Evolutionary conservation across 2,113 vertebrate genomes (phyloP), one percentile per base, ranked within the genome.

Genomic region (Gallinago media): DNA sequence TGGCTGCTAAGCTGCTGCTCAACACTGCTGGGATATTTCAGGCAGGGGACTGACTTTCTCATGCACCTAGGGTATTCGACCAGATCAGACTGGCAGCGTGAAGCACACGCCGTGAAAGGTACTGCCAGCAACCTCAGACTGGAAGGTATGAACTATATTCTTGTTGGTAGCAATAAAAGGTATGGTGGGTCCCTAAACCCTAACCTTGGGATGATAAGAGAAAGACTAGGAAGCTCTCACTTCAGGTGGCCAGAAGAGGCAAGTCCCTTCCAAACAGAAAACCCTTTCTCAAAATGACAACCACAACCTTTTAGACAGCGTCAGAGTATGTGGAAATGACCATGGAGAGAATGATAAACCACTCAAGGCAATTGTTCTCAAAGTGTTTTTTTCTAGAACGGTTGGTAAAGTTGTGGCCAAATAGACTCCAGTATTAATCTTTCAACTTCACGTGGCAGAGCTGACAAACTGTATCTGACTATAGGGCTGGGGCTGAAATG

Each of bases 121-220:
- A 0, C 13, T 74, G 13, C 9, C 34, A 63, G 20, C 10, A 27
- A 8, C 54, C 61, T 70, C 0, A 0, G 15, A 40, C 14, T 66
- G 34, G 32, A 81, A 40, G 46, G 11, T 52, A 34, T 12, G 5
- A 42, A 15, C 9, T 79, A 11, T 65, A 85, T 93, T 54, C 74
- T 44, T 78, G 4, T 19, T 75, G 15, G 11, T 25, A 50, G 12
- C 34, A 85, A 47, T 3, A 31, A 78, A 68, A 86, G 4, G 3
- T 42, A 42, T 65, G 3, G 29, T 49, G 8, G 8, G 16, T 72
- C 16, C 12, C 29, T 65, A 72, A 87, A 42, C 8, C 9, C 11
- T 71, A 23, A 8, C 3, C 32, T 74, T 88, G 46, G 27, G 21
- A 5, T 68, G 44, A 6, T 58, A 76, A 73, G 12, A 46, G 31